Conservation (phyloP, 2,888 invertebrate genomes). For the Sacculina carcini region DNA sequence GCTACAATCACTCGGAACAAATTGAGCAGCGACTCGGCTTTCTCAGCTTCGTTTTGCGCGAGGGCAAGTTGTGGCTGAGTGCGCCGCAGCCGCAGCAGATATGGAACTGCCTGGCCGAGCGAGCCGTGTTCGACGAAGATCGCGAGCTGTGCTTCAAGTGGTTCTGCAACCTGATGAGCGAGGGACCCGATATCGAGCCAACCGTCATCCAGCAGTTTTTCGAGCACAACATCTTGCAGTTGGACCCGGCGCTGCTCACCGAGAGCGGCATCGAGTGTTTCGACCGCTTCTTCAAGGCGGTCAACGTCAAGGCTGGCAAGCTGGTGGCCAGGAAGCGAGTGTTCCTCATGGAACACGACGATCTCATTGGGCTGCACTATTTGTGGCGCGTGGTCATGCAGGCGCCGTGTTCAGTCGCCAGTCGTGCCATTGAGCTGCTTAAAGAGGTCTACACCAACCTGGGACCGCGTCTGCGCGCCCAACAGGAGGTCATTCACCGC, state of each 20-base stretch:
- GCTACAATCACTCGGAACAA: conserved; percentile 74
- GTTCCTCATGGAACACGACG: conserved; percentile 68
- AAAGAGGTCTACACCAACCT: conserved; percentile 83
- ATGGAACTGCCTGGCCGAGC: conserved; percentile 84
- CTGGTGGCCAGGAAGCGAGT: conserved; percentile 58
- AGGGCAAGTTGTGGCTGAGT: conserved; percentile 87
- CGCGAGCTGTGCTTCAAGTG: conserved; percentile 91
- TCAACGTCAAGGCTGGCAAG: conserved; percentile 82
- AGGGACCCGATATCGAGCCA: conserved; percentile 87
- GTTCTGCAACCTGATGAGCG: conserved; percentile 91
- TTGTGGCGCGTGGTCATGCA: conserved; percentile 50
- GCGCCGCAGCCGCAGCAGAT: conserved; percentile 91
- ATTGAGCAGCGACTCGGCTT: conserved; percentile 83
- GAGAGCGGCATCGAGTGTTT: conserved; percentile 83
- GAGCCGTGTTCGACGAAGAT: conserved; percentile 69
- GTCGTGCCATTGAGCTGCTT: conserved; percentile 64
- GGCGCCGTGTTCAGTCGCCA: conserved; percentile 33
- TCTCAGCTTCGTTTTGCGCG: conserved; percentile 58
- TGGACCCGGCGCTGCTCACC: conserved; percentile 68
- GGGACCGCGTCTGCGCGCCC: conserved; percentile 54
- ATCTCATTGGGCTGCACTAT: conserved; percentile 86
- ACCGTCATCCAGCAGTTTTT: conserved; percentile 88
- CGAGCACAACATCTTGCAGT: conserved; percentile 68
- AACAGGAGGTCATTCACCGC: conserved; percentile 21
- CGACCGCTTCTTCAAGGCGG: conserved; percentile 70